Evolutionary conservation across 2,113 vertebrate species (phyloP).

Genomic region (Apus apus): DNA sequence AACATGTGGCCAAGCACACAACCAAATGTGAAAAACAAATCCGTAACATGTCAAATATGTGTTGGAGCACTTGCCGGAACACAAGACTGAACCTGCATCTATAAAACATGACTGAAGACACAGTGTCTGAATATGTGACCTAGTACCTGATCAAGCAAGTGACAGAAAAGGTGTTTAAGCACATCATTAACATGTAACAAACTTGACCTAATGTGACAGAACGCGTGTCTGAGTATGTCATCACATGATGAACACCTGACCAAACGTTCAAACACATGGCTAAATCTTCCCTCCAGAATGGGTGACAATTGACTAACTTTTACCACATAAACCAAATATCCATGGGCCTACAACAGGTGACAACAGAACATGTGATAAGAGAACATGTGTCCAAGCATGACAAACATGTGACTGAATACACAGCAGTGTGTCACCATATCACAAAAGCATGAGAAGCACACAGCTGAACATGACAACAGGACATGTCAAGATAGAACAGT

Average conservation of each 20-base stretch:
- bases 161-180: not conserved
- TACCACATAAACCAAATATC: not conserved
- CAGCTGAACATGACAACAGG: not conserved
- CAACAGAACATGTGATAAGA: not conserved
- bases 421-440: rapidly evolving
- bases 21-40: not conserved
- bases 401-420: not conserved
- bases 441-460: not conserved
- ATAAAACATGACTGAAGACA: not conserved
- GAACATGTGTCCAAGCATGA: not conserved
- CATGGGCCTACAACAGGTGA: not conserved
- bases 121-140: not conserved
- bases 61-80: not conserved
- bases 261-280: not conserved
- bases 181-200: not conserved
- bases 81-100: not conserved
- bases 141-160: not conserved
- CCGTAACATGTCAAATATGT: not conserved
- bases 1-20: not conserved
- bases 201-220: not conserved
- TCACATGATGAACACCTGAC: not conserved
- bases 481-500: not conserved
- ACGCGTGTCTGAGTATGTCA: not conserved
- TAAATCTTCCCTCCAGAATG: not conserved
- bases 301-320: not conserved